These are phyloP conservation scores for Artibeus lituratus DNA, from an alignment of 2,797 vertebrate species.

Conservation along the genomic window DNA sequence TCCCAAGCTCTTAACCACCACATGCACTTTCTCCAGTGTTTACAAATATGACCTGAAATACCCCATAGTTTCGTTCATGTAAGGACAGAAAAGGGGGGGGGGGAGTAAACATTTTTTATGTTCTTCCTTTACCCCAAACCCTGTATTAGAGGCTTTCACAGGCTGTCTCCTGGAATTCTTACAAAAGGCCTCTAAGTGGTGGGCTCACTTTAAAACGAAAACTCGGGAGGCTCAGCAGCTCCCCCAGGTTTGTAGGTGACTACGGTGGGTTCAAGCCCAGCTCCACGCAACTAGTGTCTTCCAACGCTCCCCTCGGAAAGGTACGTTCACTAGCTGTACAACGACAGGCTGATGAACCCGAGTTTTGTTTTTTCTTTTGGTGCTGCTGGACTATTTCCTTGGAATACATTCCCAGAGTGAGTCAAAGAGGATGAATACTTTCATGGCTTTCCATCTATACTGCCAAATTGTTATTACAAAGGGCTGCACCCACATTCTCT, in stretches of 20 bases:
- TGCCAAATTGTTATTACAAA: slow-evolving; percentile 22
- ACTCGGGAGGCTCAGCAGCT: neutral
- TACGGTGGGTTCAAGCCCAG: neutral
- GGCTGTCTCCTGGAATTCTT: neutral
- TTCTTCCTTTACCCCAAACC: neutral
- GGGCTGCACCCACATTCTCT: neutral
- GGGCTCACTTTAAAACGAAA: neutral
- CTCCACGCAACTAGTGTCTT: neutral
- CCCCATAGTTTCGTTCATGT: neutral
- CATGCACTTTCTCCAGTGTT: neutral
- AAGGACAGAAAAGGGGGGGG: neutral
- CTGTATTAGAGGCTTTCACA: neutral
- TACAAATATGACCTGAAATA: neutral
- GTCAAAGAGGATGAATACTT: slow-evolving; percentile 16
- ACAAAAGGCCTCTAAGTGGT: neutral
- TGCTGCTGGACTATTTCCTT: slow-evolving; percentile 29
- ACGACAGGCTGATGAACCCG: neutral
- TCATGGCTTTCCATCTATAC: slow-evolving; percentile 1
- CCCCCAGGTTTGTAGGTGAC: neutral
- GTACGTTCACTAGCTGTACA: neutral
- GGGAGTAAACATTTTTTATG: neutral
- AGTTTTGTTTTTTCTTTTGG: neutral
- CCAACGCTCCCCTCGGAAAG: neutral
- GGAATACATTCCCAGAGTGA: slow-evolving; percentile 48
- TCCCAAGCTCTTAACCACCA: neutral